Evolutionary conservation across 30 jellyfish, hydroid and myxozoan genomes (phyloP), one percentile per base, ranked within the genome.

Genomic region (Hydra vulgaris): DNA sequence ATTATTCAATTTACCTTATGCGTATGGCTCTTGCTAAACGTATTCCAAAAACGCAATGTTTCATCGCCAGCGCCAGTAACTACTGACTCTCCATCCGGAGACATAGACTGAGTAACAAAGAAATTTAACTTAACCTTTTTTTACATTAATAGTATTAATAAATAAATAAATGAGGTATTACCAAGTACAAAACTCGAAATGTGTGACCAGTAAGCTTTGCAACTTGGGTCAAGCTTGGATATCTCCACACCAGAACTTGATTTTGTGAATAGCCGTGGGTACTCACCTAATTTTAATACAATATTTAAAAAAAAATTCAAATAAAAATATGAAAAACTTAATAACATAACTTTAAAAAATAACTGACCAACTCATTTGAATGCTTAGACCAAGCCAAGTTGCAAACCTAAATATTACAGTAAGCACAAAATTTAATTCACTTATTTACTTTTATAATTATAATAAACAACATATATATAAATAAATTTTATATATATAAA

Each of bases 21-120:
- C 18, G 94, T 79, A 55, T 81, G 89, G 0, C 89, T 86, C 82
- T 92, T 92, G 88, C 98, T 92, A 73, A 94, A 94, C 18, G 88
- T 93, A 76, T 94, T 88, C 99, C 99, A 94, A 73, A 94, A 94
- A 21, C 99, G 69, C 73, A 94, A 70, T 18, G 99, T 94, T 74
- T 94, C 99, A 66, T 94, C 99, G 0, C 97, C 96, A 19, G 99
- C 96, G 12, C 99, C 99, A 5, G 99, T 94, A 7, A 94, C 99
- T 18, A 94, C 95, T 7, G 96, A 88, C 69, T 94, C 99, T 23
- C 99, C 99, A 54, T 89, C 99, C 15, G 99, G 99, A 18, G 99
- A 94, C 96, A 94, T 89, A 18, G 97, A 85, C 99, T 94, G 25
- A 66, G 55, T 23, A 68, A 56, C 71, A 56, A 56, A 55, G 52